These are phyloP conservation scores for Ophion costatus DNA, from an alignment of 2,888 invertebrate species.

Conservation along the genomic window DNA sequence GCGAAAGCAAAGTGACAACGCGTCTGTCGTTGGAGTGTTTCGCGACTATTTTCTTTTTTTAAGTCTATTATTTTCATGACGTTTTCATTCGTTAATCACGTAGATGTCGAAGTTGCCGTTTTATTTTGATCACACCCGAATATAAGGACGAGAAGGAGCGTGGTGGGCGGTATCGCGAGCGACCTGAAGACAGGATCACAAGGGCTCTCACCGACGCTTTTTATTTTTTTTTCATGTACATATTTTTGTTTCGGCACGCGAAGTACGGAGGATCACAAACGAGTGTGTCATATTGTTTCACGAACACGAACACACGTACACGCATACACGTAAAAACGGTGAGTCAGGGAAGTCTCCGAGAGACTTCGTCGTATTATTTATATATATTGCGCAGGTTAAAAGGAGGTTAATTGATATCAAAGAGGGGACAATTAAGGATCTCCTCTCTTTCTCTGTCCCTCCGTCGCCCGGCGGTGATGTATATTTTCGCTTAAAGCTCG, in stretches of 20 bases:
- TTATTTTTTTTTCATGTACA: conserved; percentile 63
- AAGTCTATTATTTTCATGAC: conserved; percentile 54
- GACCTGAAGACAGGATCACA: conserved; percentile 37
- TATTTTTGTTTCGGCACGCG: conserved; percentile 65
- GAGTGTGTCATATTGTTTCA: conserved; percentile 55
- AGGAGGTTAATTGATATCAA: conserved; percentile 77
- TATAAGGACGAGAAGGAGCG: conserved; percentile 5
- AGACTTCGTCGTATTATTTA: conserved; percentile 32
- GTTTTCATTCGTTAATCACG: conserved; percentile 53
- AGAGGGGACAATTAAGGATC: conserved; percentile 75
- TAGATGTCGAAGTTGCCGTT: conserved; percentile 56
- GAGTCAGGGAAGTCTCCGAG: conserved; percentile 67
- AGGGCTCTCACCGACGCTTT: conserved; percentile 27
- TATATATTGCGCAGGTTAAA: conserved; percentile 67
- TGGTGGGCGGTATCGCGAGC: conserved; percentile 2
- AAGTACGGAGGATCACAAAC: conserved; percentile 73
- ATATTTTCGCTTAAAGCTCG: conserved; percentile 52
- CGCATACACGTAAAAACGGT: conserved; percentile 54
- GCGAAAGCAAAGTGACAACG: conserved; percentile 81
- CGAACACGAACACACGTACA: conserved; percentile 54
- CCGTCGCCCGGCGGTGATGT: conserved; percentile 39
- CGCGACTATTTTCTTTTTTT: conserved; percentile 73
- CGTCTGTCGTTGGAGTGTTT: conserved; percentile 76
- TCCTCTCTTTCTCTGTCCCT: conserved; percentile 27
- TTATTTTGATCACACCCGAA: conserved; percentile 22